These are phyloP conservation scores for Chiloscyllium punctatum DNA, from an alignment of 2,797 vertebrate species.

Conservation along the genomic window DNA sequence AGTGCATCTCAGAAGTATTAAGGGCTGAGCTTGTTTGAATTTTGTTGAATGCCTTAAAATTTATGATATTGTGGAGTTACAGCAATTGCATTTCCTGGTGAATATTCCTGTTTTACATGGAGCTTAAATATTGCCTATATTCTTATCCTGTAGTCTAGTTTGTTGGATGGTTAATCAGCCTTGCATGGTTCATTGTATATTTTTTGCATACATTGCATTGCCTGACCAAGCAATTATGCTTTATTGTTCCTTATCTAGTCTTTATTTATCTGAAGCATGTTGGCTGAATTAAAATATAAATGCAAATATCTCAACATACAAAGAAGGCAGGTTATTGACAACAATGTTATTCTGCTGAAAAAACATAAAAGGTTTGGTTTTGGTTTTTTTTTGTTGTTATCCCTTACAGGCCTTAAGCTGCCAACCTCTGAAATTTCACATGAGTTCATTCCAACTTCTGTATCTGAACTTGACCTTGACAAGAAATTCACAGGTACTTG, in stretches of 20 bases:
- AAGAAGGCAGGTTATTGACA: not conserved
- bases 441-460: not conserved
- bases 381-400: not conserved
- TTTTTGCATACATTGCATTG: not conserved
- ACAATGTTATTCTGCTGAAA: not conserved
- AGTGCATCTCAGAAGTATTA: not conserved
- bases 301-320: not conserved
- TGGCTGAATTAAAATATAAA: not conserved
- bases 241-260: not conserved
- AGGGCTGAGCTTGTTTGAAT: not conserved
- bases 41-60: not conserved
- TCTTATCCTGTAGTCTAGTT: not conserved
- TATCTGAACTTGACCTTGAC: slow-evolving; percentile 20
- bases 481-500: slow-evolving; percentile 7
- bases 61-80: not conserved
- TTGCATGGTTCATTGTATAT: not conserved
- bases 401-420: slow-evolving; percentile 4
- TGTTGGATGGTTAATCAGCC: not conserved
- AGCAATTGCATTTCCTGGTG: not conserved
- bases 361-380: not conserved
- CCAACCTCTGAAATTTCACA: not conserved
- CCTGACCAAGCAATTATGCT: not conserved
- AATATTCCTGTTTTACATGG: not conserved
- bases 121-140: not conserved
- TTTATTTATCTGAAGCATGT: not conserved